Percentiles rank a stretch among this genome's conserved stretches.
Conservation (phyloP, 2,113 vertebrate genomes). For the Corapipo altera region DNA sequence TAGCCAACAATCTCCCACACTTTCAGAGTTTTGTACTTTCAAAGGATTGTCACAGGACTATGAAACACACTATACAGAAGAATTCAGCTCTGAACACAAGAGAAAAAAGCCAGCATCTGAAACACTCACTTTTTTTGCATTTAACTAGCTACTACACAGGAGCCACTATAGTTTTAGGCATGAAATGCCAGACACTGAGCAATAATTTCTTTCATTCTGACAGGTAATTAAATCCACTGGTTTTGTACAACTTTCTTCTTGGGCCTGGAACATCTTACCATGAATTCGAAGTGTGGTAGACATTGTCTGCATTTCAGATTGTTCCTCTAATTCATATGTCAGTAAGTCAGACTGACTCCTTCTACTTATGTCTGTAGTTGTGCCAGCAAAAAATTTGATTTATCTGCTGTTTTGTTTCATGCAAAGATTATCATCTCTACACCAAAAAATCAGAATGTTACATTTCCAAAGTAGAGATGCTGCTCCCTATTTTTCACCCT, state of each 20-base stretch:
- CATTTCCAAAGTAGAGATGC: neutral
- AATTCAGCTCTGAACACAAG: neutral
- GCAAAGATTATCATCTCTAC: neutral
- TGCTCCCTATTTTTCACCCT: neutral
- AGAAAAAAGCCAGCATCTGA: neutral
- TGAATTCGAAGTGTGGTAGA: constrained; percentile 6
- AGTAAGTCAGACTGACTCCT: neutral
- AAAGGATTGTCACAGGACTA: neutral
- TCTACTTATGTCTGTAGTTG: neutral
- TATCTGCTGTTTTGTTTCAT: neutral
- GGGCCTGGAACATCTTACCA: neutral
- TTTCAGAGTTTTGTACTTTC: neutral
- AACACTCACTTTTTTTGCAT: neutral
- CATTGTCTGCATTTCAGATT: constrained; percentile 14
- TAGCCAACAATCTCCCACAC: neutral
- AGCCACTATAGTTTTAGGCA: neutral
- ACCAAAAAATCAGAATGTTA: neutral
- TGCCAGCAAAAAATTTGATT: neutral
- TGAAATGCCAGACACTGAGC: neutral
- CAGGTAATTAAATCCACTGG: neutral
- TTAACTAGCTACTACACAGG: neutral
- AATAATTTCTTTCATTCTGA: neutral
- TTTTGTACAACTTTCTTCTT: constrained; percentile 28
- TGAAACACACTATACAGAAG: neutral
- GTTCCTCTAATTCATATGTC: constrained; percentile 7